Evolutionary conservation across 2,113 vertebrate species (phyloP).

Genomic region (Marmota flaviventris): DNA sequence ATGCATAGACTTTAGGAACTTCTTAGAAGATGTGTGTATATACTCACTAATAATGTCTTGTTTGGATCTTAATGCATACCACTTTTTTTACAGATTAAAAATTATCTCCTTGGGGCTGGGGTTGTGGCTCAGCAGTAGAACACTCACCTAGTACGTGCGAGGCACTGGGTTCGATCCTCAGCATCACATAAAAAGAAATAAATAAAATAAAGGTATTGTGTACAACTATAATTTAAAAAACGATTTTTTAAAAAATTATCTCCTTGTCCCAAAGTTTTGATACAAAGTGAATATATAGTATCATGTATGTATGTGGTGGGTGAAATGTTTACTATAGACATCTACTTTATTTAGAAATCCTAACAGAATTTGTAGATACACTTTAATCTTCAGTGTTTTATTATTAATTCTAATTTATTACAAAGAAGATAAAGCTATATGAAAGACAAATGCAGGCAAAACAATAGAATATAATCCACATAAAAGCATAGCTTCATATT

Average conservation of each 20-base stretch:
- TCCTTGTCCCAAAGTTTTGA: background rate
- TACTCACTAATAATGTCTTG: background rate
- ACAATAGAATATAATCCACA: background rate
- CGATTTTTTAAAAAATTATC: background rate
- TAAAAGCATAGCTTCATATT: background rate
- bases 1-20: background rate
- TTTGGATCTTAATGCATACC: background rate
- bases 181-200: no score
- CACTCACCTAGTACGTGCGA: no score
- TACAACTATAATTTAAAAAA: no score
- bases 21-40: background rate
- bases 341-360: background rate
- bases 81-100: background rate
- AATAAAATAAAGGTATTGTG: no score
- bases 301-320: background rate
- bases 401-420: background rate
- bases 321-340: background rate
- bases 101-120: background rate
- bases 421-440: conserved; percentile 15
- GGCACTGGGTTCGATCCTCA: no score
- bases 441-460: conserved; percentile 8
- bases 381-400: conserved; percentile 27
- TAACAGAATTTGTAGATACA: background rate
- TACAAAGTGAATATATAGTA: background rate
- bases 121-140: no score